Evolutionary conservation across 1,140 invertebrate species (phyloP).

Genomic region (Phymorhynchus buccinoides): DNA sequence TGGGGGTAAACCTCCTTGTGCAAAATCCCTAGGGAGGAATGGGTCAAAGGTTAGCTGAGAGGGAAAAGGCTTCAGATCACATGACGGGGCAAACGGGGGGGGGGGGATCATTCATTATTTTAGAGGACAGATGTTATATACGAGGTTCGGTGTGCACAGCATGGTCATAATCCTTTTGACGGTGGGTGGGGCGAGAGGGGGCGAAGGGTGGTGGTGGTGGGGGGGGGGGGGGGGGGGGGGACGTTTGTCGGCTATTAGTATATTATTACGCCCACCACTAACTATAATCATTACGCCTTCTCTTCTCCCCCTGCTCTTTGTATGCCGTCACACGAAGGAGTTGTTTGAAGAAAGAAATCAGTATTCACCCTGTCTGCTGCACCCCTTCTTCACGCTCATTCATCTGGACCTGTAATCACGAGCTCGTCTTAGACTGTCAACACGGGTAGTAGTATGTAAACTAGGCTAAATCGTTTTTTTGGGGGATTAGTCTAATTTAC

Average conservation of each 20-base stretch:
- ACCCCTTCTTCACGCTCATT: background rate
- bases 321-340: background rate
- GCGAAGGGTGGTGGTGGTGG: background rate
- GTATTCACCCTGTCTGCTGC: background rate
- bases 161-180: background rate
- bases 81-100: background rate
- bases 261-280: background rate
- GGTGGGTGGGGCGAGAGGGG: background rate
- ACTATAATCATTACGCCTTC: conserved; percentile 15
- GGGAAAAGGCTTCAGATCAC: background rate
- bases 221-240: conserved; percentile 2
- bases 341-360: conserved; percentile 2
- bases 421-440: too few relatives aligned
- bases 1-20: background rate
- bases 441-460: too few relatives aligned
- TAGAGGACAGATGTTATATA: conserved; percentile 3
- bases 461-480: too few relatives aligned
- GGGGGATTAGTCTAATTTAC: too few relatives aligned
- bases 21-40: background rate
- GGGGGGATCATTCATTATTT: background rate
- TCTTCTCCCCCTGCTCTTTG: background rate
- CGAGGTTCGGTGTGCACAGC: background rate
- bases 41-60: background rate
- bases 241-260: background rate
- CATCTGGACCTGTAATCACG: too few relatives aligned